These are phyloP conservation scores for Peromyscus californicus DNA, from an alignment of 2,113 vertebrate genomes.

Conservation along the genomic window DNA sequence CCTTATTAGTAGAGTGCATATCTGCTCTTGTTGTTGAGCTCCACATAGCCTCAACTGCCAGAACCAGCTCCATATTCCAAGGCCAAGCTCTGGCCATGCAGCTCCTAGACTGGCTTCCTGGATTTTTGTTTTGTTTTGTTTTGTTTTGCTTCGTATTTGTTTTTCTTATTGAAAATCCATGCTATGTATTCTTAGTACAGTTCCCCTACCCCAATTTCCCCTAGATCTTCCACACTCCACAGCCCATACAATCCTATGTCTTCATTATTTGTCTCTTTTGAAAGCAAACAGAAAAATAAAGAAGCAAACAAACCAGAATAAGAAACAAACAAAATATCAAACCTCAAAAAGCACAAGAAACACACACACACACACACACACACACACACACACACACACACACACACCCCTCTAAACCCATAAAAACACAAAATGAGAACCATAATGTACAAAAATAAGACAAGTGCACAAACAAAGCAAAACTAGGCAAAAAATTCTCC, in stretches of 20 bases:
- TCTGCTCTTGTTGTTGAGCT: background rate
- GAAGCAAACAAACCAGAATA: background rate
- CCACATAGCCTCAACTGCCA: background rate
- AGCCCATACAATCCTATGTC: background rate
- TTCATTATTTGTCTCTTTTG: background rate
- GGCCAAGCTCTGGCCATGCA: background rate
- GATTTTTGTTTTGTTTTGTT: too few species aligned
- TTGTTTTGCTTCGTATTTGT: background rate
- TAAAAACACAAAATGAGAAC: too few species aligned
- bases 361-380: too few species aligned
- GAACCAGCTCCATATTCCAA: background rate
- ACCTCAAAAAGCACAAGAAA: too few species aligned
- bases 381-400: too few species aligned
- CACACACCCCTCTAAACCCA: too few species aligned
- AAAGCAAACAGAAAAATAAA: background rate
- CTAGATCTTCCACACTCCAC: rapidly evolving
- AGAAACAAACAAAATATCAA: background rate
- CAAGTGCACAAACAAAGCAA: too few species aligned
- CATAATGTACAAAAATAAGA: too few species aligned
- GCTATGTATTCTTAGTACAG: background rate
- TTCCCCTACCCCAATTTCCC: background rate
- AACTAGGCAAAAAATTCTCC: too few species aligned
- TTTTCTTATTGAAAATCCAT: background rate
- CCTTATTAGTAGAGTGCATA: background rate
- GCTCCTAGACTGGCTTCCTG: background rate